Evolutionary conservation across 92 coral and sea anemone species (phyloP), one percentile per base, ranked within the genome.

Genomic region (Palythoa grandis): DNA sequence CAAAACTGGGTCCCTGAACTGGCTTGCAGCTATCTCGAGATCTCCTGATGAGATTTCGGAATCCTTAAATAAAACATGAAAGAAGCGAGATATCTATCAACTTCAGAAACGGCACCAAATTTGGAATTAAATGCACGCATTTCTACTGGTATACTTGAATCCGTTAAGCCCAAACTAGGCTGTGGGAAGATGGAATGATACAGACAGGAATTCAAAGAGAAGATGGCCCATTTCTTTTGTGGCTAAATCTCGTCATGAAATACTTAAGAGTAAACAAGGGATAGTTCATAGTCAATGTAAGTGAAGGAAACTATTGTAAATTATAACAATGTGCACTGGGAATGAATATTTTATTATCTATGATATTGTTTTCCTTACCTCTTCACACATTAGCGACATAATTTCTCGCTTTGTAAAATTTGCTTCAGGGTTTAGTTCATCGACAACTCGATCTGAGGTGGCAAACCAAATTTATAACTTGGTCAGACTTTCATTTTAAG

Each of bases 341-440:
- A 43, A 40, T 40, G 47, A 40, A 43, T 43, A 43, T 43, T 43
- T 43, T 43, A 58, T 58, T 58, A 15, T 16, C n/a, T n/a, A 2
- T 15, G 20, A 19, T n/a, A 2, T 63, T 9, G 4, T 19, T n/a
- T 63, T 63, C 69, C 69, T 19, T 61, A 92, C 99, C 97, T 87
- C 88, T 43, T 96, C 99, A 66, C 95, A 91, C 75, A 96, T 93
- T 43, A 96, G 78, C 2, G 92, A 88, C 99, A 95, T 96, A 58
- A 95, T 95, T 89, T 96, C 99, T 86, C 93, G 98, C 74, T 96
- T 96, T 52, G 97, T 91, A 79, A 96, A 93, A 65, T 95, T 96
- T 13, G 99, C 99, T 77, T 96, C 97, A 1, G 99, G 99, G 88
- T 96, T 96, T 7, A 96, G 92, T 75, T 96, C 99, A 83, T 96